Base-by-base conservation (phyloP, 2,888 invertebrate species). In the Drosophila lutescens region DNA sequence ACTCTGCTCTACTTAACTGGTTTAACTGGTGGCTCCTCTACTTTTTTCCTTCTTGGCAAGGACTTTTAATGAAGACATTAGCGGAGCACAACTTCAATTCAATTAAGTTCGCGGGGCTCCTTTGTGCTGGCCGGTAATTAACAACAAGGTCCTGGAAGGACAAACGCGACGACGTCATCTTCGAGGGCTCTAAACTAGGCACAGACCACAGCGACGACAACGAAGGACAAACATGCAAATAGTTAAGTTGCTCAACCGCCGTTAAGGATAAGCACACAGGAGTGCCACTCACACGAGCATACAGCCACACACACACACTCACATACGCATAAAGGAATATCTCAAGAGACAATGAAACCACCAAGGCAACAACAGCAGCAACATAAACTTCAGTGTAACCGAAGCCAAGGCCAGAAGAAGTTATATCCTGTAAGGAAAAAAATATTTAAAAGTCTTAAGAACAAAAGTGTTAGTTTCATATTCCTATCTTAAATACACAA, bases 241-340 rank as follows among this genome's bases (percentile, higher is more conserved):
- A 89, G 88, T 82, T 74, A 83, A 78, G 86, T 87, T 73, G 86
- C 77, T 68, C 71, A 84, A 74, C 70, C 84, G 74, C 80, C 76
- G 84, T 88, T 80, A 84, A 88, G 88, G 84, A 86, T 76, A 83
- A 83, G 68, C 77, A 78, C 70, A 79, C 61, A 84, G 89, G 87
- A 78, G 80, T 79, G 87, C 84, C 36, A 76, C 50, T 61, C 51
- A 57, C 61, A 66, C 59, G 38, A 56, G 41, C 40, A 55, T 43
- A 61, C 38, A 40, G 41, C 38, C 20, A 17, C 57, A 32, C 46
- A 60, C 30, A 41, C 36, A 26, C 58, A 34, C 47, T 58, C 7
- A 26, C 26, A 0, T 3, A 3, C 36, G 50, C 36, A 26, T 8
- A 57, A 67, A 49, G 72, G 76, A 80, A 75, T 88, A 89, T 86